Evolutionary conservation across 1,140 invertebrate species (phyloP).

Genomic region (Aphelenchoides fujianensis): DNA sequence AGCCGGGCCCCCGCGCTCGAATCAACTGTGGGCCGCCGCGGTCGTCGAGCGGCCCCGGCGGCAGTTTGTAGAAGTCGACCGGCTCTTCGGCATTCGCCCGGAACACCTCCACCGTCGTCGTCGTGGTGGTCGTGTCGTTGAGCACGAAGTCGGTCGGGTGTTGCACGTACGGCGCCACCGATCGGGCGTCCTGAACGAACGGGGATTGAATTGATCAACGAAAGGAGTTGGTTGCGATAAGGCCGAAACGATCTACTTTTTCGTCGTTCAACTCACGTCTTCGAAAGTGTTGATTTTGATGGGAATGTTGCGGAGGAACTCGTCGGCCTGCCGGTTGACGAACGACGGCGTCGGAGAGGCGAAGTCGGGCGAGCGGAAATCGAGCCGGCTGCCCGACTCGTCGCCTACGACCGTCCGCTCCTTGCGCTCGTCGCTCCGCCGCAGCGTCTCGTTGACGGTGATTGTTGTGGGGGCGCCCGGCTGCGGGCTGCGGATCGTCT

Average conservation of each 20-base stretch:
- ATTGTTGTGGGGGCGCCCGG: background rate
- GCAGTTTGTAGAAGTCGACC: conserved; percentile 29
- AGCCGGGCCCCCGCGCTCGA: conserved; percentile 23
- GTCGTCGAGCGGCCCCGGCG: conserved; percentile 16
- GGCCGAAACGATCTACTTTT: no score
- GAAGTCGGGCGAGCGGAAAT: no score
- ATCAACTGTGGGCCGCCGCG: conserved; percentile 15
- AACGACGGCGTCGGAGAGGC: no score
- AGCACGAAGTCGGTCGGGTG: conserved; percentile 25
- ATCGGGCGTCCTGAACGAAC: no score
- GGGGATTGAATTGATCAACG: no score
- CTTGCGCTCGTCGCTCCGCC: background rate
- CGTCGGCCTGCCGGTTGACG: no score
- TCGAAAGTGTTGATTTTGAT: conserved; percentile 14
- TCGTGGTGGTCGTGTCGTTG: conserved; percentile 37
- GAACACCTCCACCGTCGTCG: conserved; percentile 37
- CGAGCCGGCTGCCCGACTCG: no score
- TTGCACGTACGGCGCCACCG: conserved; percentile 23
- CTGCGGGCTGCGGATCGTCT: no score
- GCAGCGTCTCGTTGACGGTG: background rate
- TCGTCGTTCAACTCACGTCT: no score
- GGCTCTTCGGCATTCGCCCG: conserved; percentile 21
- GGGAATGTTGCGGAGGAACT: background rate
- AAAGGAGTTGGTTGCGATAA: no score
- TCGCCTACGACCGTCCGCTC: no score